A percentile compares a stretch with the other conserved stretches of the same genome.
These are phyloP conservation scores for Acleris holmiana DNA, from an alignment of 2,888 invertebrate species.

Conservation along the genomic window DNA sequence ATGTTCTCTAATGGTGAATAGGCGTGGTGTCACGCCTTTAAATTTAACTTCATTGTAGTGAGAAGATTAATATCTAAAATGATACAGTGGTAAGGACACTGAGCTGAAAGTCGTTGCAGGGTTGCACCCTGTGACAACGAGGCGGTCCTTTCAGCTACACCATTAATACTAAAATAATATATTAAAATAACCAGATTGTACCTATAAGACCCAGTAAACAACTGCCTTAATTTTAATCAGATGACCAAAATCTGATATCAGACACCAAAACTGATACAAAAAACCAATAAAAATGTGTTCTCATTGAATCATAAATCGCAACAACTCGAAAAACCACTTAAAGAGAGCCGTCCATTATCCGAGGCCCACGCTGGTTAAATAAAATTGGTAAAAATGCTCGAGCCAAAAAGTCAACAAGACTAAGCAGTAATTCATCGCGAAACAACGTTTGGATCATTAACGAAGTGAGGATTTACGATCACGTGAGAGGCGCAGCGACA, in stretches of 20 bases:
- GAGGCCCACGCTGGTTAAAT: slow-evolving; percentile 64
- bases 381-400: slow-evolving; percentile 70
- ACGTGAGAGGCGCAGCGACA: slow-evolving; percentile 58
- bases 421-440: slow-evolving; percentile 75
- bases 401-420: slow-evolving; percentile 73
- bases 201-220: no score
- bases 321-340: slow-evolving; percentile 76
- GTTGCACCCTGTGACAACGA: not conserved
- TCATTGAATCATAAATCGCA: slow-evolving; percentile 74
- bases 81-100: not conserved
- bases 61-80: not conserved
- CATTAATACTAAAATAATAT: not conserved
- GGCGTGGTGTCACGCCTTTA: slow-evolving; percentile 8
- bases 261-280: slow-evolving; percentile 51
- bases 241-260: slow-evolving; percentile 3
- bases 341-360: slow-evolving; percentile 70
- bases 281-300: slow-evolving; percentile 61
- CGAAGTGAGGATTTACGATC: slow-evolving; percentile 79
- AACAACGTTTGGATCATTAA: slow-evolving; percentile 75
- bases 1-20: not conserved
- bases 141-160: not conserved
- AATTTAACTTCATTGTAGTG: no score
- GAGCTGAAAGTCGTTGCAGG: not conserved
- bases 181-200: not conserved
- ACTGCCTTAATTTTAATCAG: not conserved